Evolutionary conservation across 2,113 vertebrate species (phyloP), one percentile per base, ranked within the genome.

Genomic region (Parotia lawesii): DNA sequence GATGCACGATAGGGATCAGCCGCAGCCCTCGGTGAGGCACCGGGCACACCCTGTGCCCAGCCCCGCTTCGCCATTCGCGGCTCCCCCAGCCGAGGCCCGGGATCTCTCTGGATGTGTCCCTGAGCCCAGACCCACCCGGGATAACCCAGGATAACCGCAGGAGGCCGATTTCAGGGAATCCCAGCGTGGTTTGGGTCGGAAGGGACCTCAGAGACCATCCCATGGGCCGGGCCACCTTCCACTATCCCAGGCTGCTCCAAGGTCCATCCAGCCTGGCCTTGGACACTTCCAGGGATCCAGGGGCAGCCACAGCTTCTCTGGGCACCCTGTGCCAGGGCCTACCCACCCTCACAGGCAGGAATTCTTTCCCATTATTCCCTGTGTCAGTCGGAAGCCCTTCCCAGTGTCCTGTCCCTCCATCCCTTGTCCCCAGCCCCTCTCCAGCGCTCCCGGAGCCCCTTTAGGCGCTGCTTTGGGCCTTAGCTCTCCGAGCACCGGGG

Each of bases 321-420:
- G 15, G 6, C 15, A 50, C 2, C 5, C 61, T 27, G 25, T 31
- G 7, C 53, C 53, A 75, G 61, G 25, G 5, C 21, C 70, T 75
- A 1, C 1, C 13, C 44, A 5, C 51, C 51, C 35, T 29, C 2
- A 0, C 40, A 56, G 35, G 1, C 1, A 10, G 3, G 0, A 31
- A 50, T 37, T 12, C 50, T 58, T 33, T 14, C 35, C 23, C 64
- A 6, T 1, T 29, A 19, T 1, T 35, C 24, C 60, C 37, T 4
- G 25, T 6, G 37, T 1, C 51, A 31, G 2, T 5, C 5, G 6
- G 44, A 56, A 5, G 44, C 61, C 61, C 17, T 45, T 53, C 56
- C 71, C 35, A 2, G 7, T 18, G 66, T 28, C 35, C 75, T 23
- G 42, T 57, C 74, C 29, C 28, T 62, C 44, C 17, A 3, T 24